Evolutionary conservation across 2,888 invertebrate species (phyloP).

Genomic region (Eupithecia dodoneata): DNA sequence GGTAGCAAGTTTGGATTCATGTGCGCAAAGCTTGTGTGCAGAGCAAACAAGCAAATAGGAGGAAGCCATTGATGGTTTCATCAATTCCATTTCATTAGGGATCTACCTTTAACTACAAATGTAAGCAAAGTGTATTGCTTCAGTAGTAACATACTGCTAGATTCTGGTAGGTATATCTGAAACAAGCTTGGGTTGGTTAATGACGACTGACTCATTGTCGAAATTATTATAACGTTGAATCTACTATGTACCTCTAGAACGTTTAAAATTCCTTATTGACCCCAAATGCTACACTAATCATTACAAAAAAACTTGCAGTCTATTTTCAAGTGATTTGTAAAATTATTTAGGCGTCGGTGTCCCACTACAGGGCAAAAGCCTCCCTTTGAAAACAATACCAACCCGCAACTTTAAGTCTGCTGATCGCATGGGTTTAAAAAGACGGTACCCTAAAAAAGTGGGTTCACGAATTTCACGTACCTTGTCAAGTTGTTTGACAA

Average conservation of each 20-base stretch:
- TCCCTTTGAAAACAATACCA: too few relatives aligned
- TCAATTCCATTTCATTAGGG: background rate
- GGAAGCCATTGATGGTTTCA: background rate
- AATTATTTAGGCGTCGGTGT: background rate
- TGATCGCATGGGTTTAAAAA: background rate
- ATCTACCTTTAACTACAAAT: background rate
- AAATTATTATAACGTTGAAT: background rate
- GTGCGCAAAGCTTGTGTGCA: too few relatives aligned
- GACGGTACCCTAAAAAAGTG: constrained; percentile 53
- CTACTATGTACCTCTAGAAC: background rate
- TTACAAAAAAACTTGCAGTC: background rate
- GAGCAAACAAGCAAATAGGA: background rate
- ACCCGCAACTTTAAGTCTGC: background rate
- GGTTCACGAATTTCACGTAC: constrained; percentile 67
- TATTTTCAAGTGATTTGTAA: background rate
- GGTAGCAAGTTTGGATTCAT: too few relatives aligned
- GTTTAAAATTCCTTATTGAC: background rate
- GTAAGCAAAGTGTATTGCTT: background rate
- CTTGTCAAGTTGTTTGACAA: constrained; percentile 72
- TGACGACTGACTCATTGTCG: background rate
- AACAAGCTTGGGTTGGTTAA: background rate
- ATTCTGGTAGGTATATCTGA: background rate
- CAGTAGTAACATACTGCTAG: background rate
- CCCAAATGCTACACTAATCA: background rate
- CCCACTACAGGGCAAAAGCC: background rate